These are phyloP conservation scores for Pegoplata infirma DNA, from an alignment of 2,888 invertebrate genomes.

Conservation along the genomic window DNA sequence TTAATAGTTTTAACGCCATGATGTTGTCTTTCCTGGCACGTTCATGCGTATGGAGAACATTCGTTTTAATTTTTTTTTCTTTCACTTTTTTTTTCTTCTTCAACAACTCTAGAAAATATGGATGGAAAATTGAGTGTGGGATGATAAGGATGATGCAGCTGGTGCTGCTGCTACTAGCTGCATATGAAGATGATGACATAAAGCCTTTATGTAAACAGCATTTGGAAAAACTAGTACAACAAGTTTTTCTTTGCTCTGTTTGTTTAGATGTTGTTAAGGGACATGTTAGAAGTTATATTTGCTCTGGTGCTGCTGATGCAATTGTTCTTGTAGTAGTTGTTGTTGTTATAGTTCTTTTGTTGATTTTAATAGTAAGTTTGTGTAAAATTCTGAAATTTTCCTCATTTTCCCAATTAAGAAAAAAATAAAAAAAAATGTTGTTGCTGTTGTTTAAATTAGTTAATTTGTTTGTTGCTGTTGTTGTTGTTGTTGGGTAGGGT, in stretches of 20 bases:
- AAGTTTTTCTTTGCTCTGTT: slow-evolving; percentile 38
- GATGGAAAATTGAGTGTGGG: neutral
- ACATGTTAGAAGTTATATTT: too few species aligned
- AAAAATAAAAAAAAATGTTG: too few species aligned
- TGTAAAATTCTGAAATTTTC: too few species aligned
- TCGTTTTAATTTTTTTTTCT: neutral
- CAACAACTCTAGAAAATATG: neutral
- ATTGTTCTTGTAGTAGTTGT: slow-evolving; percentile 9
- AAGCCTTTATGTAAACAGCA: slow-evolving; percentile 38
- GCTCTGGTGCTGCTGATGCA: too few species aligned
- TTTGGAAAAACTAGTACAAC: slow-evolving; percentile 17
- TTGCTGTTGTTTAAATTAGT: too few species aligned
- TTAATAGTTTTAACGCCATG: slow-evolving; percentile 59
- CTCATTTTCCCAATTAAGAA: too few species aligned
- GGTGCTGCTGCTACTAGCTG: neutral
- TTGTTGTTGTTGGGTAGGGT: neutral
- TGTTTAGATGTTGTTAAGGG: slow-evolving; percentile 16
- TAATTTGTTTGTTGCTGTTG: slow-evolving; percentile 21
- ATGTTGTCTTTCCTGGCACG: slow-evolving; percentile 52
- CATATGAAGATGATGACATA: slow-evolving; percentile 32
- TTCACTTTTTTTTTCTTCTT: neutral
- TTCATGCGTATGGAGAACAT: slow-evolving; percentile 33
- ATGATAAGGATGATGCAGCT: neutral
- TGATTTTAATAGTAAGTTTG: too few species aligned
- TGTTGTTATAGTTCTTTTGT: too few species aligned